phyloP scores from a whole-genome alignment of 92 coral and sea anemone species.

The Bergia puertoricense region DNA sequence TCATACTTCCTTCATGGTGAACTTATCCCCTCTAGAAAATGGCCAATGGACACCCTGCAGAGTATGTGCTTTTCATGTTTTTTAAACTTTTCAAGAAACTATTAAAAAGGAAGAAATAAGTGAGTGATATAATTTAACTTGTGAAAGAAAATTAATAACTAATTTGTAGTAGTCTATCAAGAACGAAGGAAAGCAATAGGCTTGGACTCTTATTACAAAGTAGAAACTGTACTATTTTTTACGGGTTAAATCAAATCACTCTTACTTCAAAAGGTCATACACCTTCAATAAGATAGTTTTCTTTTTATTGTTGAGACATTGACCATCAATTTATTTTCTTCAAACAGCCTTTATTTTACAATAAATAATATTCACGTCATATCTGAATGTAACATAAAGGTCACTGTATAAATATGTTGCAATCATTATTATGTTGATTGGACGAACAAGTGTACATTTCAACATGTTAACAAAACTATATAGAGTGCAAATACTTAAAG shows the following conservation, averaged over 20 bases:
- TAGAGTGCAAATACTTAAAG: conserved; percentile 23
- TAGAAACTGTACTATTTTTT: conserved; percentile 1
- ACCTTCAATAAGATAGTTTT: conserved; percentile 13
- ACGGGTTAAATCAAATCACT: conserved; percentile 4
- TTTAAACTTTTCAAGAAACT: conserved; percentile 1
- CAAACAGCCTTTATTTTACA: conserved; percentile 13
- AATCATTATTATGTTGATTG: conserved; percentile 8
- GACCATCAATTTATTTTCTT: conserved; percentile 22
- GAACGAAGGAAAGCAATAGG: conserved; percentile 8
- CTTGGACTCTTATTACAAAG: conserved; percentile 7
- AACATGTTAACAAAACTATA: conserved; percentile 28
- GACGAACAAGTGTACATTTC: conserved; percentile 16
- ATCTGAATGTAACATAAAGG: conserved; percentile 25
- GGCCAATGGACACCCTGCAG: conserved; percentile 11
- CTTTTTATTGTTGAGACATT: conserved; percentile 24
- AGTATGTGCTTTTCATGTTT: neutral
- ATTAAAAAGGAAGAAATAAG: neutral
- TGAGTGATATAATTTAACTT: conserved; percentile 19
- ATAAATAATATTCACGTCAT: conserved; percentile 2
- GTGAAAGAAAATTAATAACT: conserved; percentile 1
- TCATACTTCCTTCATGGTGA: conserved; percentile 15
- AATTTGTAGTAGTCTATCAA: conserved; percentile 11
- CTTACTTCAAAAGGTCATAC: conserved; percentile 10
- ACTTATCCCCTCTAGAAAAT: conserved; percentile 2
- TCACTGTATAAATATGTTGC: conserved; percentile 8